A percentile compares a stretch with the other conserved stretches of the same genome.
Conservation (phyloP, 2,888 invertebrate species). For the Tanytarsus gracilentus region DNA sequence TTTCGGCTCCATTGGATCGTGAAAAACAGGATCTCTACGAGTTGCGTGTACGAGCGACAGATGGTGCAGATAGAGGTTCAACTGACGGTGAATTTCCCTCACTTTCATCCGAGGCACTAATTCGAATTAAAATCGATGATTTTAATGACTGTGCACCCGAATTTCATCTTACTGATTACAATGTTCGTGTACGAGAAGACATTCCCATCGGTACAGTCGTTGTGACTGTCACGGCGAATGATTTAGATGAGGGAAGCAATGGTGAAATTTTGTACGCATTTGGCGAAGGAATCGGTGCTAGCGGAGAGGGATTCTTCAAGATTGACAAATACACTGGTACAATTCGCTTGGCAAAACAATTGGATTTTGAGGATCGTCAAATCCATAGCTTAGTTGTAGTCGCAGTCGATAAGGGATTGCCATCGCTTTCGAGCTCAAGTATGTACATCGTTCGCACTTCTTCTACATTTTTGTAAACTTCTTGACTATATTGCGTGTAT, state of each 20-base stretch:
- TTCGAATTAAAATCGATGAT: conserved; percentile 76
- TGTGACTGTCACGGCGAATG: conserved; percentile 68
- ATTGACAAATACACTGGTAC: conserved; percentile 82
- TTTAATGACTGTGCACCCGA: conserved; percentile 83
- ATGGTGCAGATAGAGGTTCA: conserved; percentile 55
- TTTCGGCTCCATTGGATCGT: conserved; percentile 70
- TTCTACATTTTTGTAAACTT: neutral
- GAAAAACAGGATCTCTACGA: conserved; percentile 76
- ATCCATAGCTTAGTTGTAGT: conserved; percentile 78
- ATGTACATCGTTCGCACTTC: neutral
- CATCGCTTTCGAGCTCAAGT: conserved; percentile 57
- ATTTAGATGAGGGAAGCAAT: conserved; percentile 76
- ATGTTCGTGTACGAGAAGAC: conserved; percentile 82
- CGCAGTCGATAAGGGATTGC: conserved; percentile 78
- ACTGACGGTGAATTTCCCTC: conserved; percentile 45
- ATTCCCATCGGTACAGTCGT: conserved; percentile 80
- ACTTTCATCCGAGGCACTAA: conserved; percentile 70
- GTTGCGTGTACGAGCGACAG: conserved; percentile 66
- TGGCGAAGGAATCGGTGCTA: conserved; percentile 53
- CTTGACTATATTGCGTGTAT: neutral
- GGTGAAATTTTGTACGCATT: conserved; percentile 75
- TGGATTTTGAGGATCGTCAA: conserved; percentile 86
- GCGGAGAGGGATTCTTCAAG: conserved; percentile 62
- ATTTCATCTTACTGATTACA: conserved; percentile 66
- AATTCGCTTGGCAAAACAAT: conserved; percentile 61